phyloP scores from a whole-genome alignment of 2,797 vertebrate species.

The Eulemur albifrons region DNA sequence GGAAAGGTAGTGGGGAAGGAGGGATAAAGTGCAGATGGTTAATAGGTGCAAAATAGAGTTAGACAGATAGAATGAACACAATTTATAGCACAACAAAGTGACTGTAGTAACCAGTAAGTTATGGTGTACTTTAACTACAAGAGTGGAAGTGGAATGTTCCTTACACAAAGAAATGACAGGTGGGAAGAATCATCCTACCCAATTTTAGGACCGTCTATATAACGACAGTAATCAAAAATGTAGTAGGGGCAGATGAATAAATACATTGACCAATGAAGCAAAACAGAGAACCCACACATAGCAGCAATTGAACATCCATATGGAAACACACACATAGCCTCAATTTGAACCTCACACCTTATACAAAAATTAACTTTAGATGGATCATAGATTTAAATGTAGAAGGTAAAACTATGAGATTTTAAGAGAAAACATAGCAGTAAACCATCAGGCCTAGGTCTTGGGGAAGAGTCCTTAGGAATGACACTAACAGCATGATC shows the following conservation, averaged over 20 bases:
- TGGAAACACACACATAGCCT: background rate
- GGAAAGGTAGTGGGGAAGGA: too few relatives aligned
- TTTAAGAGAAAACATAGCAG: background rate
- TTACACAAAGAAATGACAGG: background rate
- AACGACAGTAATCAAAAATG: background rate
- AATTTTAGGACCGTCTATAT: background rate
- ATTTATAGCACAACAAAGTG: too few relatives aligned
- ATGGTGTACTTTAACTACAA: too few relatives aligned
- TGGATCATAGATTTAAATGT: background rate
- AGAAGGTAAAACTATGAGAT: background rate
- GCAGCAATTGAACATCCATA: background rate
- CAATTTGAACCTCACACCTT: background rate
- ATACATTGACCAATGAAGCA: background rate
- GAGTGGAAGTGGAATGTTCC: too few relatives aligned
- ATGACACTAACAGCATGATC: background rate
- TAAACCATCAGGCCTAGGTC: background rate
- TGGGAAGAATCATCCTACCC: background rate
- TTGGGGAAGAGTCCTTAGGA: constrained; percentile 6
- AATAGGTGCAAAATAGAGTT: too few relatives aligned
- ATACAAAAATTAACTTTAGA: background rate
- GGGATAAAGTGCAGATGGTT: too few relatives aligned
- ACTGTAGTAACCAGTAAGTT: too few relatives aligned
- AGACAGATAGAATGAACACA: too few relatives aligned
- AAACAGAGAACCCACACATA: background rate
- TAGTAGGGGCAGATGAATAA: background rate